These are phyloP conservation scores for Bombus superbus DNA, from an alignment of 1,140 invertebrate genomes.

Conservation along the genomic window DNA sequence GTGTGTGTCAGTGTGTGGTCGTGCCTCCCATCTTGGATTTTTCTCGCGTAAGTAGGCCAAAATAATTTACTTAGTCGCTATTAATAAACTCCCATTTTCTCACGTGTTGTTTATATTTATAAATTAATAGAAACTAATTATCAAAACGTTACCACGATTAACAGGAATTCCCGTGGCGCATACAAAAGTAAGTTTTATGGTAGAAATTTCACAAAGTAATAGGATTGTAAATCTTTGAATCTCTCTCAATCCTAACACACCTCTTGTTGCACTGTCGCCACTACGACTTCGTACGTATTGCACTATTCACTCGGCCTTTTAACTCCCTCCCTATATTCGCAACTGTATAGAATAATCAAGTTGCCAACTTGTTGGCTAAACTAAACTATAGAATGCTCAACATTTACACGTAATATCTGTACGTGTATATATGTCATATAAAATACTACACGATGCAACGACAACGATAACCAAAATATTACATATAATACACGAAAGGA, in stretches of 20 bases:
- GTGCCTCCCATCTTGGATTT: constrained; percentile 56
- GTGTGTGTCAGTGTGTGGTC: constrained; percentile 41
- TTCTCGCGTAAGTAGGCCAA: constrained; percentile 36
- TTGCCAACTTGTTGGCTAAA: constrained; percentile 37
- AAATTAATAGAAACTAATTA: not conserved
- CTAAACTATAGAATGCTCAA: not conserved
- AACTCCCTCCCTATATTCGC: constrained; percentile 3
- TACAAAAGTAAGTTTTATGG: not conserved
- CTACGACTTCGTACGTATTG: constrained; percentile 2
- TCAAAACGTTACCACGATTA: not conserved
- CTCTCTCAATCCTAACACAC: constrained; percentile 3
- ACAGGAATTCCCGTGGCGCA: not conserved
- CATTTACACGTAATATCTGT: not conserved
- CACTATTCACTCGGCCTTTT: constrained; percentile 13
- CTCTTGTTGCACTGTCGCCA: constrained; percentile 1
- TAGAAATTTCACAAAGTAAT: not conserved
- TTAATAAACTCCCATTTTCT: constrained; percentile 47
- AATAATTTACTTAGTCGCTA: constrained; percentile 42
- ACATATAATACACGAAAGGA: not conserved
- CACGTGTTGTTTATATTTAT: not conserved
- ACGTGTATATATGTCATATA: not conserved
- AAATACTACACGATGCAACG: not conserved
- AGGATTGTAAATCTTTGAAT: constrained; percentile 6
- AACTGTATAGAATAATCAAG: constrained; percentile 3
- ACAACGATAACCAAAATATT: not conserved